A percentile compares a stretch with the other conserved stretches of the same genome.
These are phyloP conservation scores for Oxytorus armatus DNA, from an alignment of 2,888 invertebrate genomes.

Conservation along the genomic window DNA sequence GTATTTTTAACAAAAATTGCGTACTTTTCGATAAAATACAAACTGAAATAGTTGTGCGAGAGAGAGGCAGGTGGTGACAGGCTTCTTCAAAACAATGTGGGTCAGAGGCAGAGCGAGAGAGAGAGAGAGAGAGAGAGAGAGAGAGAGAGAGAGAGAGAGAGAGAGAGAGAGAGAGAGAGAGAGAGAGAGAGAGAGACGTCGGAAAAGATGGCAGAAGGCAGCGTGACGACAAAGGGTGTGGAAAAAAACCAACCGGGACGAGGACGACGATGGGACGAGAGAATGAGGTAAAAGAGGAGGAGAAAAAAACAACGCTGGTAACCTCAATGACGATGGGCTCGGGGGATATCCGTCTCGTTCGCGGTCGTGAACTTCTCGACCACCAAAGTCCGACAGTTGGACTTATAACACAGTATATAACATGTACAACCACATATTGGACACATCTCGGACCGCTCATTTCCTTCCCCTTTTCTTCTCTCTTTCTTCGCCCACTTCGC, in stretches of 20 bases:
- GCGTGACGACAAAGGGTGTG: slow-evolving; percentile 24
- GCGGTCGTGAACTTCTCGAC: slow-evolving; percentile 41
- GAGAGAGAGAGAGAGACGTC: no score
- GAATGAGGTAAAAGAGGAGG: not conserved
- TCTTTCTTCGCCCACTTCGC: not conserved
- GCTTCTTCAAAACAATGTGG: slow-evolving; percentile 14
- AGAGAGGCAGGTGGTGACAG: slow-evolving; percentile 1
- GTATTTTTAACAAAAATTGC: no score
- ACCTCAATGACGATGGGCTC: slow-evolving; percentile 37
- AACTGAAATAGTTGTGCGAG: no score
- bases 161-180: no score
- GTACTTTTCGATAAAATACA: no score
- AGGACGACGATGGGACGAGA: slow-evolving; percentile 3
- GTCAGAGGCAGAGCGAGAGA: slow-evolving; percentile 26
- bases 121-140: no score
- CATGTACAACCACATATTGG: slow-evolving; percentile 40
- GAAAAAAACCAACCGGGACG: not conserved
- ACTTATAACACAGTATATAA: slow-evolving; percentile 1
- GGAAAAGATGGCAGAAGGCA: slow-evolving; percentile 27
- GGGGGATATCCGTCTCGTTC: slow-evolving; percentile 41
- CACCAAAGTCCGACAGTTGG: slow-evolving; percentile 42
- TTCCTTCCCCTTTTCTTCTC: slow-evolving; percentile 1
- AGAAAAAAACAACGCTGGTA: slow-evolving; percentile 15
- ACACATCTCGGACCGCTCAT: slow-evolving; percentile 35
- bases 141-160: no score